phyloP scores from a whole-genome alignment of 2,113 vertebrate genomes.

The Mastomys natalensis region DNA sequence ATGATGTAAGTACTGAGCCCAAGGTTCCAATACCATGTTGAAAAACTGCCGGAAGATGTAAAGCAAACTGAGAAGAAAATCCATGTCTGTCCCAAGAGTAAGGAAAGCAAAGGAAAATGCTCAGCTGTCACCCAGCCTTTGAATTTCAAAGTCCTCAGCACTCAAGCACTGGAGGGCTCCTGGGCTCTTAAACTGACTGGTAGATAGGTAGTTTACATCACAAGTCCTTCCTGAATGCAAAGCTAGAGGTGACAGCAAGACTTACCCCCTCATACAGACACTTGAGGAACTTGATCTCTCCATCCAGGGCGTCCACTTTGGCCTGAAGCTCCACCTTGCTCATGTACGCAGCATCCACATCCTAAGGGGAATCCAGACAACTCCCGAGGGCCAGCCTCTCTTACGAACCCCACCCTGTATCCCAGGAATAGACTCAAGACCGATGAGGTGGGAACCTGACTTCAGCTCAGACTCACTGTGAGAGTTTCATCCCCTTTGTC shows the following conservation, averaged over 20 bases:
- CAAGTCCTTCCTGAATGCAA: not conserved
- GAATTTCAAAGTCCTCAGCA: not conserved
- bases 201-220: not conserved
- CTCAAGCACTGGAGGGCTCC: not conserved
- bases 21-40: not conserved
- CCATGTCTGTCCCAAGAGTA: not conserved
- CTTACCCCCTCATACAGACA: conserved; percentile 90
- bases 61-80: conserved; percentile 25
- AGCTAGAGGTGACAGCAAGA: no score
- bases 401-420: not conserved
- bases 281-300: conserved; percentile 94
- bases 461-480: not conserved
- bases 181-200: not conserved
- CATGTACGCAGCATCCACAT: conserved; percentile 92
- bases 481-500: not conserved
- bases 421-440: not conserved
- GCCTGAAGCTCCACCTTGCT: conserved; percentile 93
- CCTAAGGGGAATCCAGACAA: conserved; percentile 69
- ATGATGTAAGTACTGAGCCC: not conserved
- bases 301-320: conserved; percentile 90
- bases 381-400: not conserved
- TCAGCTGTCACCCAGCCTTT: not conserved
- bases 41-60: not conserved
- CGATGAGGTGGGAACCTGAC: not conserved
- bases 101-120: not conserved